Evolutionary conservation across 2,113 vertebrate species (phyloP), one percentile per base, ranked within the genome.

Genomic region (Jaculus jaculus): DNA sequence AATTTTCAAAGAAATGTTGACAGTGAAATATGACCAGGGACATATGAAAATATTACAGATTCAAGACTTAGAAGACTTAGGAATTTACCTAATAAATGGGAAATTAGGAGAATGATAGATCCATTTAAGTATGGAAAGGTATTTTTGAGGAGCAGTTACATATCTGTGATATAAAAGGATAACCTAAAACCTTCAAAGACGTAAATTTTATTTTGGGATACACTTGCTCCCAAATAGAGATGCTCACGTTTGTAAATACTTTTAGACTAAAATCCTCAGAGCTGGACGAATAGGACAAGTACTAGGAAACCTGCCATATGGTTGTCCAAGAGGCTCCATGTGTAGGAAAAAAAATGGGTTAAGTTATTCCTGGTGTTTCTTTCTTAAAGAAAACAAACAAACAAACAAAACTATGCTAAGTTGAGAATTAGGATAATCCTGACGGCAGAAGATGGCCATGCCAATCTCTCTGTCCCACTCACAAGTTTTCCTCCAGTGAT

Each of bases 1-100:
- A 37, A 75, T 87, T 92, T 92, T 89, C 75, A 89, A 6, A 58
- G 34, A 88, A 87, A 83, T 8, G 60, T n/a, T 63, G 39, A 54
- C 26, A 61, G 0, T 92, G 32, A 89, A 88, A 80, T 88, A 84
- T 37, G 20, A 81, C 72, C 30, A 86, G 79, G 26, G 12, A 8
- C 5, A 47, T 28, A 54, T 75, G 7, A 87, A 84, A 87, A 61
- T 58, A 9, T 47, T 77, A 89, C 9, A 81, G n/a, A 93, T 71
- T 87, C 90, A 54, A 89, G 42, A 91, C 7, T 61, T 83, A 4
- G 54, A 80, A 74, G 39, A 84, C 60, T 24, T 37, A 65, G 24
- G 42, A 63, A 69, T 58, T 91, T 81, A 17, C 26, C 23, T 51
- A 30, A 47, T 68, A 11, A 87, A 84, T 73, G 69, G 39, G 28